These are phyloP conservation scores for Lypha dubia DNA, from an alignment of 2,888 invertebrate species.

Conservation along the genomic window DNA sequence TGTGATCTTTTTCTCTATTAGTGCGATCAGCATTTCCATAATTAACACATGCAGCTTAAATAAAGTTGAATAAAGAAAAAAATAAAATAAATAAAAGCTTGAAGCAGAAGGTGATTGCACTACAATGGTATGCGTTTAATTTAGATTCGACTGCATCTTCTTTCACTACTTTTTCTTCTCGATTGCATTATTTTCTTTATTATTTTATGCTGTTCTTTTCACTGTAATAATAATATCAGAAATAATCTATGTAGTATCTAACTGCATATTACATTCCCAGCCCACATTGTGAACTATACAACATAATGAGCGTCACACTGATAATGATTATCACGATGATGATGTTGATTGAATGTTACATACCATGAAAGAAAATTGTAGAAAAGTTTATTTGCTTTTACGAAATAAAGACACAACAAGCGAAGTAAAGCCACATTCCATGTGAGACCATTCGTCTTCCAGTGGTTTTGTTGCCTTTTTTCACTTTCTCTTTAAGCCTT, in stretches of 20 bases:
- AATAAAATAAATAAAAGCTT: conserved; percentile 18
- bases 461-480: conserved; percentile 41
- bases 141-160: conserved; percentile 29
- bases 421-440: conserved; percentile 42
- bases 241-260: no score
- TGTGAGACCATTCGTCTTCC: conserved; percentile 1
- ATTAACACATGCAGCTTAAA: conserved; percentile 63
- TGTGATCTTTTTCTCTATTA: conserved; percentile 36
- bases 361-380: neutral
- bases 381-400: neutral
- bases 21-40: conserved; percentile 29
- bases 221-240: conserved; percentile 38
- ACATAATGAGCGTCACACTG: conserved; percentile 18
- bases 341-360: conserved; percentile 21
- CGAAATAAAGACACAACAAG: neutral
- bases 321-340: conserved; percentile 29
- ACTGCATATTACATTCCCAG: conserved; percentile 63
- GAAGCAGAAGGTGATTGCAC: conserved; percentile 63
- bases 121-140: conserved; percentile 63
- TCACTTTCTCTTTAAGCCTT: conserved; percentile 65
- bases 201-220: conserved; percentile 48
- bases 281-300: conserved; percentile 38
- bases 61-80: conserved; percentile 8
- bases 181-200: conserved; percentile 10
- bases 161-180: neutral